phyloP scores from a whole-genome alignment of 2,888 invertebrate species.

The Drosophila neonasuta region DNA sequence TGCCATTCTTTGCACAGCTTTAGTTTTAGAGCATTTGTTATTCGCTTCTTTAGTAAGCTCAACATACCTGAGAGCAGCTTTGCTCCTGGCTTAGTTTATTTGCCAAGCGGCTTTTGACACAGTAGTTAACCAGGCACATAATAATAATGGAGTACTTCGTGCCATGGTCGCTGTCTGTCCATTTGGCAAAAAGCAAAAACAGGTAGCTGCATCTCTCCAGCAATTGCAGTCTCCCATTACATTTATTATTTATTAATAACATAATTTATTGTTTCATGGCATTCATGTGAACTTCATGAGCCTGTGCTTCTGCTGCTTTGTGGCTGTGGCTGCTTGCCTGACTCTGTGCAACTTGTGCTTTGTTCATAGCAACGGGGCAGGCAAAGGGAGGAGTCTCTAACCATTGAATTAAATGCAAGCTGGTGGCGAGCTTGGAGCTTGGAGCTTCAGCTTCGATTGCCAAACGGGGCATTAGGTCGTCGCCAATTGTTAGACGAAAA shows the following conservation, averaged over 20 bases:
- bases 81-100: slow-evolving; percentile 61
- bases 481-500: slow-evolving; percentile 78
- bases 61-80: slow-evolving; percentile 5
- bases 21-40: slow-evolving; percentile 39
- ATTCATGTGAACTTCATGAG: slow-evolving; percentile 79
- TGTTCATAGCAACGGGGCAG: not conserved
- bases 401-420: slow-evolving; percentile 72
- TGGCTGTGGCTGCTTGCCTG: slow-evolving; percentile 4
- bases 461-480: slow-evolving; percentile 81
- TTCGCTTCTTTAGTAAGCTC: slow-evolving; percentile 7
- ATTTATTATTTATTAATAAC: slow-evolving; percentile 82
- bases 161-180: slow-evolving; percentile 16
- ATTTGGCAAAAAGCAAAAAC: slow-evolving; percentile 50
- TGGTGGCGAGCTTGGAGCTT: slow-evolving; percentile 24
- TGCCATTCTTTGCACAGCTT: not conserved
- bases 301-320: slow-evolving; percentile 8
- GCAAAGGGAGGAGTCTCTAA: not conserved
- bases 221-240: slow-evolving; percentile 78
- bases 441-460: slow-evolving; percentile 62
- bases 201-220: slow-evolving; percentile 65
- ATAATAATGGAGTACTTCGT: slow-evolving; percentile 71
- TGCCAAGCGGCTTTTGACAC: slow-evolving; percentile 75
- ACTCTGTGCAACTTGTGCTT: slow-evolving; percentile 10
- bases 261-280: slow-evolving; percentile 81
- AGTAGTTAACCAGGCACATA: slow-evolving; percentile 69